phyloP scores from a whole-genome alignment of 2,888 invertebrate genomes.

The Spicauda simplicius region DNA sequence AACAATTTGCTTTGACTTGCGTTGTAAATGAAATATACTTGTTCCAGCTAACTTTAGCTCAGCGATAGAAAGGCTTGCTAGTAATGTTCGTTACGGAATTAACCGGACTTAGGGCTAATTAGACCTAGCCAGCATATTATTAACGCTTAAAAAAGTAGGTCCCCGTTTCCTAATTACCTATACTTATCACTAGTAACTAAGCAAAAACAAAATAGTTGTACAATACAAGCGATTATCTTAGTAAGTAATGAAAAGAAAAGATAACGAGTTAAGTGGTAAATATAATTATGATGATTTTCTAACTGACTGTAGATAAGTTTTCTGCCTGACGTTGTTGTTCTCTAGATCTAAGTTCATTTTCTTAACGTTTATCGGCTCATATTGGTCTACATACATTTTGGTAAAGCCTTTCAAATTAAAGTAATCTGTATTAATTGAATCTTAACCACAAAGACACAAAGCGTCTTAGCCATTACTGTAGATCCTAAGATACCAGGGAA shows the following conservation, averaged over 20 bases:
- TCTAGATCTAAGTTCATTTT: too few relatives aligned
- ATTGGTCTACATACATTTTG: too few relatives aligned
- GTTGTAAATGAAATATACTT: constrained; percentile 14
- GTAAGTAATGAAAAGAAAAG: too few relatives aligned
- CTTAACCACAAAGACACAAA: too few relatives aligned
- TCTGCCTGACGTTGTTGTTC: too few relatives aligned
- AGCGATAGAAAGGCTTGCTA: constrained; percentile 38
- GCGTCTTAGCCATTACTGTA: too few relatives aligned
- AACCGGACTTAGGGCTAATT: constrained; percentile 40
- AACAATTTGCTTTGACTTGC: constrained; percentile 12
- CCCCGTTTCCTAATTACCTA: constrained; percentile 34
- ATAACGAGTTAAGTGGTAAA: too few relatives aligned
- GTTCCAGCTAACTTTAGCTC: constrained; percentile 20
- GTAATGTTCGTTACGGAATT: constrained; percentile 39
- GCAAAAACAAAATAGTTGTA: neutral
- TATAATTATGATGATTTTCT: neutral
- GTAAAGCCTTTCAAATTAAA: too few relatives aligned
- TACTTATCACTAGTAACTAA: neutral
- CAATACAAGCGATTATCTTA: too few relatives aligned
- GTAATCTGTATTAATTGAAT: too few relatives aligned
- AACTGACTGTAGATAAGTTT: neutral
- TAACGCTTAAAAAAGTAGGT: constrained; percentile 39
- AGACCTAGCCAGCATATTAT: constrained; percentile 40
- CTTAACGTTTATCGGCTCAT: too few relatives aligned
- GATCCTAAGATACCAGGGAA: too few relatives aligned